A percentile compares a stretch with the other conserved stretches of the same genome.
Evolutionary conservation across 2,113 vertebrate genomes (phyloP).

Genomic region (Zootoca vivipara): DNA sequence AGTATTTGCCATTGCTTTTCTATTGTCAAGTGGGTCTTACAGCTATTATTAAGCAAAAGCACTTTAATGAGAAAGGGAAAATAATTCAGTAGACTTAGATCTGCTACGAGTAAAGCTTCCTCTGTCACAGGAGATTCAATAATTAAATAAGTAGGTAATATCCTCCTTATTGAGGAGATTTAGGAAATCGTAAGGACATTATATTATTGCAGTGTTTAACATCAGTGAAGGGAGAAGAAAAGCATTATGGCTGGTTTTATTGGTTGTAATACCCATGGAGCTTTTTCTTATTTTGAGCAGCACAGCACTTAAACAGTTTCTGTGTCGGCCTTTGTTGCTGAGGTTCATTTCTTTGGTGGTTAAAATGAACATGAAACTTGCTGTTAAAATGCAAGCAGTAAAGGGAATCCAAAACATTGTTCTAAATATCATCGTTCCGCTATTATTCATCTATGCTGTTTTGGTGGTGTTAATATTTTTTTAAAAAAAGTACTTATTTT

Average conservation of each 20-base stretch:
- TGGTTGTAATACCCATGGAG: slow-evolving; percentile 58
- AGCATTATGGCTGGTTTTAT: slow-evolving; percentile 63
- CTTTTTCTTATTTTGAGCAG: slow-evolving; percentile 60
- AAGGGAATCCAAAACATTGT: not conserved
- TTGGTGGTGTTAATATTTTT: not conserved
- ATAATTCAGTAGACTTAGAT: slow-evolving; percentile 39
- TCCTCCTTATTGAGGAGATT: slow-evolving; percentile 67
- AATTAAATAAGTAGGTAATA: slow-evolving; percentile 73
- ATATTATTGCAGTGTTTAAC: slow-evolving; percentile 65
- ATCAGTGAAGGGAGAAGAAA: slow-evolving; percentile 43
- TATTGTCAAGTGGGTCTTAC: slow-evolving; percentile 32
- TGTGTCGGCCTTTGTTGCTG: slow-evolving; percentile 58
- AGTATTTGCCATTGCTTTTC: slow-evolving; percentile 35
- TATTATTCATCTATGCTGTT: not conserved
- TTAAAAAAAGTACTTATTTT: not conserved
- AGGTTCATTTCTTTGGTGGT: slow-evolving; percentile 53
- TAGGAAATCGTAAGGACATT: slow-evolving; percentile 68
- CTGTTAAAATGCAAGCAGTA: slow-evolving; percentile 58
- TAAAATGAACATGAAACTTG: slow-evolving; percentile 56
- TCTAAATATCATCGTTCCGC: not conserved
- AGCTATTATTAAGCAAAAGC: slow-evolving; percentile 38
- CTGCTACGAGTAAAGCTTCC: slow-evolving; percentile 53
- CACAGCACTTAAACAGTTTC: slow-evolving; percentile 54
- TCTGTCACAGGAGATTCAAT: slow-evolving; percentile 44
- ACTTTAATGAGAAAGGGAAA: slow-evolving; percentile 59